Percentiles rank a stretch among this genome's conserved stretches.
phyloP scores from a whole-genome alignment of 2,797 vertebrate species.

The Oreochromis grahami region DNA sequence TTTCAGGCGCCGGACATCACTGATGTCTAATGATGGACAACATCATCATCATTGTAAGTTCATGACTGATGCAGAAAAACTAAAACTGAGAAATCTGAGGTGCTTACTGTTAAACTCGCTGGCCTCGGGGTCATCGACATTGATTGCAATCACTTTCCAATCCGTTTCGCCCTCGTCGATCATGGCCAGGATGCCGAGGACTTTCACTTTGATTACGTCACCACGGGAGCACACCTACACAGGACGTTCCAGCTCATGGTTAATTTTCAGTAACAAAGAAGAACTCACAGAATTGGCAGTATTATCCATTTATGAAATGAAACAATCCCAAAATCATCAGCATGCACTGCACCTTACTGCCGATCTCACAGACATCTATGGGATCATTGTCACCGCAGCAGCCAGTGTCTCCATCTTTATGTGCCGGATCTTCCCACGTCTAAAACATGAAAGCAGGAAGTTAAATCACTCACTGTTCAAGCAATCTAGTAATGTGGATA shows the following conservation, averaged over 20 bases:
- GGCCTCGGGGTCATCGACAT: conserved; percentile 90
- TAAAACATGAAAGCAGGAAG: conserved; percentile 30
- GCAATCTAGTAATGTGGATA: neutral
- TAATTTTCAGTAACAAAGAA: neutral
- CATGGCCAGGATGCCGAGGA: conserved; percentile 91
- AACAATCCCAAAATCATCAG: neutral
- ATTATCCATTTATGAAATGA: neutral
- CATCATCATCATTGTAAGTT: neutral
- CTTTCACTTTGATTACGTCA: conserved; percentile 91
- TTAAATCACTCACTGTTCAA: neutral
- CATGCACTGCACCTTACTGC: conserved; percentile 82
- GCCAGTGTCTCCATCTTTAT: conserved; percentile 87
- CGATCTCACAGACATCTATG: conserved; percentile 98
- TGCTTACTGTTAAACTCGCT: conserved; percentile 81
- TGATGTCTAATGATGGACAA: conserved; percentile 77
- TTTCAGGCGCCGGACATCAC: conserved; percentile 87
- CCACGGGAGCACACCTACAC: conserved; percentile 87
- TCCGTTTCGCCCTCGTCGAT: conserved; percentile 98
- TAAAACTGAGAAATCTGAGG: neutral
- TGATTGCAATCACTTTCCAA: conserved; percentile 97
- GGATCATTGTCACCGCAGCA: conserved; percentile 96
- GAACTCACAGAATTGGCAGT: neutral
- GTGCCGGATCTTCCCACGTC: conserved; percentile 96
- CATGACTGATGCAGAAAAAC: neutral
- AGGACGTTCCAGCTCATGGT: neutral